Evolutionary conservation across 2,113 vertebrate genomes (phyloP).

Genomic region (Buteo buteo): DNA sequence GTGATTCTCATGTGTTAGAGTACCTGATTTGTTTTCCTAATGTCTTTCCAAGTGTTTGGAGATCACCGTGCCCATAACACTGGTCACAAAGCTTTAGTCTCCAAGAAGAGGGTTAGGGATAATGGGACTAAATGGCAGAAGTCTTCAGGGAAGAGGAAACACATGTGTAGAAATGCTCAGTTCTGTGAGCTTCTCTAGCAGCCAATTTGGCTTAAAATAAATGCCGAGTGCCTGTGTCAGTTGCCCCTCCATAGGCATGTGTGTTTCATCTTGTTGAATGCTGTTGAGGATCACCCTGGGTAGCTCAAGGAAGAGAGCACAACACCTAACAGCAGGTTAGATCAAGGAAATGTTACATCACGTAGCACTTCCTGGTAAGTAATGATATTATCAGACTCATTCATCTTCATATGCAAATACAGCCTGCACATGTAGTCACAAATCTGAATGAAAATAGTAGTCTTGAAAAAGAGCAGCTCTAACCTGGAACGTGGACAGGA

Average conservation of each 20-base stretch:
- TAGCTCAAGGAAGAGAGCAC: background rate
- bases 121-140: background rate
- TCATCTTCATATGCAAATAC: slow-evolving; percentile 15
- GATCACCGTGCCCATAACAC: background rate
- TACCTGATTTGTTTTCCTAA: background rate
- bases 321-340: background rate
- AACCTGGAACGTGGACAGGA: background rate
- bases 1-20: background rate
- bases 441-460: background rate
- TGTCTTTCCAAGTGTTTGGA: background rate
- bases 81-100: background rate
- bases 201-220: background rate
- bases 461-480: background rate
- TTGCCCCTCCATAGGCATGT: background rate
- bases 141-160: background rate
- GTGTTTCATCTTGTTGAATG: background rate
- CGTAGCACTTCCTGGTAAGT: slow-evolving; percentile 38
- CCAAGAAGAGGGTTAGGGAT: background rate
- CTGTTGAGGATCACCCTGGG: background rate
- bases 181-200: background rate
- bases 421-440: background rate
- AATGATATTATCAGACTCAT: slow-evolving; percentile 16
- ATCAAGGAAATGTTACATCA: slow-evolving; percentile 56
- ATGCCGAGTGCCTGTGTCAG: background rate
- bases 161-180: background rate